phyloP scores from a whole-genome alignment of 2,888 invertebrate genomes.

The Lamellibrachia satsuma region DNA sequence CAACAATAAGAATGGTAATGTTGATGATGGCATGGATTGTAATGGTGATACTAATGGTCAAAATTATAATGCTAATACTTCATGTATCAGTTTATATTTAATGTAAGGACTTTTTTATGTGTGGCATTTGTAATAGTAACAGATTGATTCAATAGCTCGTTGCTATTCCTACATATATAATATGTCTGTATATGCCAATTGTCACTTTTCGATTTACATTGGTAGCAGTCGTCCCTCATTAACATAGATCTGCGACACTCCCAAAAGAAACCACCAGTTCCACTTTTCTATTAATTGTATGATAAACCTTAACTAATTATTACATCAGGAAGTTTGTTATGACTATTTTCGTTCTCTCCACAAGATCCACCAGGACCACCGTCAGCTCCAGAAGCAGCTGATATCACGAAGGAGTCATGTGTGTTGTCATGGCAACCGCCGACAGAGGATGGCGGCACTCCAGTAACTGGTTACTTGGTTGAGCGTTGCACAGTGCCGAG shows the following conservation, averaged over 20 bases:
- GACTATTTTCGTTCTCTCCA: constrained; percentile 17
- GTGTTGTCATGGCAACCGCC: constrained; percentile 47
- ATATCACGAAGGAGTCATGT: constrained; percentile 46
- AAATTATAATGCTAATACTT: background rate
- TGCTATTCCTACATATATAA: background rate
- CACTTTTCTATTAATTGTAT: background rate
- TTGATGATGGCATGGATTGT: background rate
- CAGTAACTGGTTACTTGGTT: constrained; percentile 47
- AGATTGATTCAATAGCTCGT: background rate
- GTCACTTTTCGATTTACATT: background rate
- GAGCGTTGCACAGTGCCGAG: constrained; percentile 41
- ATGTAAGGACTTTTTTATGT: background rate
- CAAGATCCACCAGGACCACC: constrained; percentile 50
- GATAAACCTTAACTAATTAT: background rate
- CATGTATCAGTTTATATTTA: background rate
- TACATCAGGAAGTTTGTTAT: background rate
- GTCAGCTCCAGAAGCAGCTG: constrained; percentile 41
- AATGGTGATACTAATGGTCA: background rate
- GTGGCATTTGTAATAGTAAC: background rate
- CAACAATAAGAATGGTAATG: background rate
- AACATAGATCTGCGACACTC: too few species aligned
- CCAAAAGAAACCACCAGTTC: background rate
- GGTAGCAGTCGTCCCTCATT: too few species aligned
- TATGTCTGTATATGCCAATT: background rate
- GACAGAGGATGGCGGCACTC: constrained; percentile 47